Percentiles rank a stretch among this genome's conserved stretches.
Conservation (phyloP, 2,888 invertebrate species). For the Agrochola macilenta region DNA sequence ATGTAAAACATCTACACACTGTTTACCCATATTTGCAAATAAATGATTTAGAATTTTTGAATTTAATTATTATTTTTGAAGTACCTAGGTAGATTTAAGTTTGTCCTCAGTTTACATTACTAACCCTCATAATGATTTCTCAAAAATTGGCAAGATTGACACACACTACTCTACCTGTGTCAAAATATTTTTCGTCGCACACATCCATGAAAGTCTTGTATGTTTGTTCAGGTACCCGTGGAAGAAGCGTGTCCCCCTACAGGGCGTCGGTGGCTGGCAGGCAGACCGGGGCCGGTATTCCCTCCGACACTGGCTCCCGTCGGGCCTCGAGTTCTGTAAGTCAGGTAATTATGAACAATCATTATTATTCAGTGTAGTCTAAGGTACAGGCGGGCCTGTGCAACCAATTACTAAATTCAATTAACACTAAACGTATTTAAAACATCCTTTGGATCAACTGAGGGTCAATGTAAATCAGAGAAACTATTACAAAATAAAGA, state of each 20-base stretch:
- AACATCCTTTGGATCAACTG: no score
- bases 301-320: slow-evolving; percentile 91
- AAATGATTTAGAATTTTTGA: no score
- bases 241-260: slow-evolving; percentile 92
- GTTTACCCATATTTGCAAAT: no score
- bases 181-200: background rate
- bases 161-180: background rate
- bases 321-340: slow-evolving; percentile 94
- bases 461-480: no score
- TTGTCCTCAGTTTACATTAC: background rate
- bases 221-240: slow-evolving; percentile 73
- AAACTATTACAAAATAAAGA: no score
- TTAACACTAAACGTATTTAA: no score
- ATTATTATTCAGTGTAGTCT: background rate
- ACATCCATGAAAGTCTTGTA: background rate
- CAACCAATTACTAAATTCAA: no score
- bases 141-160: background rate
- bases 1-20: no score
- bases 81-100: no score
- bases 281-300: slow-evolving; percentile 82
- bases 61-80: no score
- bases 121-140: background rate
- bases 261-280: slow-evolving; percentile 88
- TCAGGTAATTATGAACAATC: slow-evolving; percentile 88
- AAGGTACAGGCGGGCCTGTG: background rate